These are phyloP conservation scores for Vanessa cardui DNA, from an alignment of 2,888 invertebrate genomes.

Conservation along the genomic window DNA sequence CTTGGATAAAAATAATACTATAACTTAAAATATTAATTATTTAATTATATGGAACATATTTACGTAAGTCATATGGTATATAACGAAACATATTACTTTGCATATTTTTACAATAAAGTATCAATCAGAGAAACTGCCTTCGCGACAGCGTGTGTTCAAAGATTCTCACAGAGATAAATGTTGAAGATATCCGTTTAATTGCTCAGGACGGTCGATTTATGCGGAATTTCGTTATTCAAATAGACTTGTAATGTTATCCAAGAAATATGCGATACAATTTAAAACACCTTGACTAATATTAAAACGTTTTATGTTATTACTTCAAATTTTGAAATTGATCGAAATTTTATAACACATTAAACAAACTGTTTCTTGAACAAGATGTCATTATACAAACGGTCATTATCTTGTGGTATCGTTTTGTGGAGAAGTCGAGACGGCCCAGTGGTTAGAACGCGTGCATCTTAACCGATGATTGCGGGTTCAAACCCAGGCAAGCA, in stretches of 20 bases:
- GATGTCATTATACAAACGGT: too few relatives aligned
- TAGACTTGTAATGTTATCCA: constrained; percentile 14
- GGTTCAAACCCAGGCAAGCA: too few relatives aligned
- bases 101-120: constrained; percentile 12
- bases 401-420: too few relatives aligned
- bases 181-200: constrained; percentile 55
- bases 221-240: constrained; percentile 14
- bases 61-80: background rate
- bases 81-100: constrained; percentile 1
- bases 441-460: too few relatives aligned
- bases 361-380: too few relatives aligned
- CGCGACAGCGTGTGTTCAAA: background rate
- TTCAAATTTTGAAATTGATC: background rate
- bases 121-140: constrained; percentile 4
- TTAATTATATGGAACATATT: background rate
- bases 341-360: background rate
- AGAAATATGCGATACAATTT: constrained; percentile 4
- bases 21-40: too few relatives aligned
- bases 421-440: too few relatives aligned
- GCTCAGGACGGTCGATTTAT: constrained; percentile 14
- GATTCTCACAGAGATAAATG: constrained; percentile 57
- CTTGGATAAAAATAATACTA: too few relatives aligned
- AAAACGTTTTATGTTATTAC: background rate
- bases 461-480: too few relatives aligned
- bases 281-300: background rate